A percentile compares a stretch with the other conserved stretches of the same genome.
Evolutionary conservation across 2,113 vertebrate genomes (phyloP).

Genomic region (Mohoua ochrocephala): DNA sequence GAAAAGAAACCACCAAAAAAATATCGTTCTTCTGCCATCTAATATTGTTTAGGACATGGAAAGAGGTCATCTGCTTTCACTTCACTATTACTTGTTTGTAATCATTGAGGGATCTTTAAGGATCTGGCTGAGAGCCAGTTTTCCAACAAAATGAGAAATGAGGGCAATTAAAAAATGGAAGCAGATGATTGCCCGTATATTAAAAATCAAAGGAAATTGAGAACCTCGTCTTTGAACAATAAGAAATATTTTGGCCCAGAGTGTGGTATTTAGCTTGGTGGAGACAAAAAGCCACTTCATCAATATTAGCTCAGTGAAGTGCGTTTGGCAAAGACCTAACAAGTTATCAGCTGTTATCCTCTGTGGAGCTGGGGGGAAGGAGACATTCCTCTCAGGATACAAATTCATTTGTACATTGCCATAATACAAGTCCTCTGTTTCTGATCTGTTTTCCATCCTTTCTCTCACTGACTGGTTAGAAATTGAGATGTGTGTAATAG

Average conservation of each 20-base stretch:
- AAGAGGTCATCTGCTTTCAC: conserved; percentile 37
- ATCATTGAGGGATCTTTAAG: background rate
- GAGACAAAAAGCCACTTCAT: conserved; percentile 34
- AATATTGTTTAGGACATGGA: background rate
- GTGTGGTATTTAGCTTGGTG: conserved; percentile 3
- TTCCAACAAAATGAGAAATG: conserved; percentile 44
- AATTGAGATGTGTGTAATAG: background rate
- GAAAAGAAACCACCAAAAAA: background rate
- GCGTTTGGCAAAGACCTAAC: background rate
- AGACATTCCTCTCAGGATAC: background rate
- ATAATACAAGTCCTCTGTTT: background rate
- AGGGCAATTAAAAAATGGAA: conserved; percentile 50
- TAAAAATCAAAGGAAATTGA: conserved; percentile 42
- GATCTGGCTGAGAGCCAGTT: background rate
- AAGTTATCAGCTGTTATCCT: conserved; percentile 17
- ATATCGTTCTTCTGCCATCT: background rate
- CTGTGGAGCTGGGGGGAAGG: background rate
- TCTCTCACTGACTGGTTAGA: background rate
- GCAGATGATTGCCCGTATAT: background rate
- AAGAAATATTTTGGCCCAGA: conserved; percentile 48
- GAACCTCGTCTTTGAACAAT: background rate
- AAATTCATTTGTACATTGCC: background rate
- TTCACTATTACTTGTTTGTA: background rate
- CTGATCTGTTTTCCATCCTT: background rate
- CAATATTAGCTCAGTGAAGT: background rate